Evolutionary conservation across 2,888 invertebrate species (phyloP), one percentile per base, ranked within the genome.

Genomic region (Pyrrhosoma nymphula): DNA sequence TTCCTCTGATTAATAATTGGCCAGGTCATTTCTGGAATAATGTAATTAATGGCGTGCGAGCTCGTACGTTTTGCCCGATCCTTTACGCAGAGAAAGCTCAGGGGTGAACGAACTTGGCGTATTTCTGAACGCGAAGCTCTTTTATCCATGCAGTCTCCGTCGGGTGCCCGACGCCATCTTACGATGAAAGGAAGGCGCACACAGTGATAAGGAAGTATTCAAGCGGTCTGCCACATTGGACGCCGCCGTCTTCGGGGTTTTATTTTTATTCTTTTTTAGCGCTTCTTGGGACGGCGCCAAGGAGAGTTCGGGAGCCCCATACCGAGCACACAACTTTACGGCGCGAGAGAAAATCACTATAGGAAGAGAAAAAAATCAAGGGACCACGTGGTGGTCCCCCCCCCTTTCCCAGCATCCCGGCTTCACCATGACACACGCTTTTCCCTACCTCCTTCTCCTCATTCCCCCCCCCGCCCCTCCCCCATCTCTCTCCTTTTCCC

Each of bases 291-390:
- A 3, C 35, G 14, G 30, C 14, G 35, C 82, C 82, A 82, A 69
- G 35, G 8, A 0, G 69, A 82, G 82, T 82, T 82, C 14, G 35
- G 69, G 20, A n/a, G 69, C 4, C n/a, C 69, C 69, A 12, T 69
- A 8, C 56, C 56, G 56, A n/a, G 16, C 60, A 20, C 47, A 0
- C 60, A 69, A n/a, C 82, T 82, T n/a, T 35, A 82, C 30, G 82
- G 82, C 82, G 82, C 18, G 82, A 0, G 82, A 18, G 82, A 82
- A 82, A 82, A 82, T 82, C 82, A 82, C 82, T 82, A 82, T 26
- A 20, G 82, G 69, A 69, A 35, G 35, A n/a, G 30, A 35, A 82
- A 60, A 47, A 82, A 35, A 82, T 82, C 82, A 82, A 35, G 82
- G 16, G 14, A 82, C 82, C 82, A 82, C 82, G 35, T 82, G 82